These are phyloP conservation scores for Silurus lanzhouensis DNA, from an alignment of 2,797 vertebrate genomes.

Conservation along the genomic window DNA sequence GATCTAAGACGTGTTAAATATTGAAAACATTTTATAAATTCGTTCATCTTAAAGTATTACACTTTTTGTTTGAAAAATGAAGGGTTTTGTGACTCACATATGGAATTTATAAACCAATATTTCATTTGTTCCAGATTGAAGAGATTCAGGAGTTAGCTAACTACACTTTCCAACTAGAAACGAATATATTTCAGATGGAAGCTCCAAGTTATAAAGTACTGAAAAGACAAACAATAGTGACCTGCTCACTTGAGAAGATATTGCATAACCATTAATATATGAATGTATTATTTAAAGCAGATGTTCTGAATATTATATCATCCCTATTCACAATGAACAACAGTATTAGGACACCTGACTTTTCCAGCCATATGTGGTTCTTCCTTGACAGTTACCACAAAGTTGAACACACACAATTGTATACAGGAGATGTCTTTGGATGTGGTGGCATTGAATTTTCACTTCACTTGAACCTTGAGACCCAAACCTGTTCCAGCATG, in stretches of 20 bases:
- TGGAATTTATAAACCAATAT: background rate
- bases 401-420: no score
- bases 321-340: slow-evolving; percentile 33
- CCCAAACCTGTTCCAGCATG: no score
- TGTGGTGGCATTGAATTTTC: no score
- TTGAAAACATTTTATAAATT: background rate
- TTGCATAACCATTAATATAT: slow-evolving; percentile 64
- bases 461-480: no score
- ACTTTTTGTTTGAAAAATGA: no score
- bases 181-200: background rate
- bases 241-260: slow-evolving; percentile 21
- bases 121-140: background rate
- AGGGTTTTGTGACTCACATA: background rate
- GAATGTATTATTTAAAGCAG: slow-evolving; percentile 65
- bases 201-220: slow-evolving; percentile 19
- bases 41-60: no score
- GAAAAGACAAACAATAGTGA: slow-evolving; percentile 7
- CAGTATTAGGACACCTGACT: no score
- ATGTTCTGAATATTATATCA: slow-evolving; percentile 58
- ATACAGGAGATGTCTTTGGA: no score
- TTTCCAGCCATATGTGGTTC: no score
- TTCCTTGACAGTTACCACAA: no score
- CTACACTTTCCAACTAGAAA: background rate
- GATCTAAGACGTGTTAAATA: background rate
- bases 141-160: background rate